phyloP scores from a whole-genome alignment of 2,888 invertebrate species.

The Parochlus steinenii region DNA sequence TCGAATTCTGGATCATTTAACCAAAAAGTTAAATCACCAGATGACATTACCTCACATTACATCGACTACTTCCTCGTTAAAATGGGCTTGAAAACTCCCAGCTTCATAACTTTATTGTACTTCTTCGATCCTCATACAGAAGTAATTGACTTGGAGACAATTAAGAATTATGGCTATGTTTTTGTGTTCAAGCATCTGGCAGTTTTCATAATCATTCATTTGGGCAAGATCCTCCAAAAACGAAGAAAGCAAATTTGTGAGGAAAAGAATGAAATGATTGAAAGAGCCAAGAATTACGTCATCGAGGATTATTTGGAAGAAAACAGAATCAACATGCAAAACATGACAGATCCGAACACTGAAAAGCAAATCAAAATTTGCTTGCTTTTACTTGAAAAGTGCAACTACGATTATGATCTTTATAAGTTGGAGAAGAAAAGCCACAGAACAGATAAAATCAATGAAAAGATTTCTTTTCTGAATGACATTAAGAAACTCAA shows the following conservation, averaged over 20 bases:
- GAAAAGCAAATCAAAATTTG: constrained; percentile 24
- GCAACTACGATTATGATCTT: constrained; percentile 25
- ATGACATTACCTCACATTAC: constrained; percentile 4
- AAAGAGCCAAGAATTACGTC: constrained; percentile 36
- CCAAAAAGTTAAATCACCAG: not conserved
- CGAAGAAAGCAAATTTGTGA: constrained; percentile 23
- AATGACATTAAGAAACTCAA: constrained; percentile 26
- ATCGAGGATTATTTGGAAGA: constrained; percentile 35
- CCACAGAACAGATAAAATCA: constrained; percentile 19
- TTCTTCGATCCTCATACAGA: constrained; percentile 48
- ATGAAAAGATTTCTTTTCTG: constrained; percentile 24
- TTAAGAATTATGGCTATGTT: constrained; percentile 22
- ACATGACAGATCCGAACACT: constrained; percentile 25
- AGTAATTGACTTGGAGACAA: constrained; percentile 11
- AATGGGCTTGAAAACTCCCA: constrained; percentile 12
- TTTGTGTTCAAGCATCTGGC: constrained; percentile 40
- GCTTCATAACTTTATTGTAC: constrained; percentile 42
- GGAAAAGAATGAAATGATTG: constrained; percentile 21
- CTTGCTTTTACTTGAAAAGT: constrained; percentile 23
- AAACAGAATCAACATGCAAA: constrained; percentile 25
- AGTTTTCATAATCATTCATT: constrained; percentile 28
- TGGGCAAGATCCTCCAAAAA: constrained; percentile 30
- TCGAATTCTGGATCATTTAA: too few species aligned
- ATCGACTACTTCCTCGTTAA: constrained; percentile 12
- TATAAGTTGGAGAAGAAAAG: constrained; percentile 24